Percentiles rank a stretch among this genome's conserved stretches.
Conservation (phyloP, 2,113 vertebrate species). For the Aleadryas rufinucha region DNA sequence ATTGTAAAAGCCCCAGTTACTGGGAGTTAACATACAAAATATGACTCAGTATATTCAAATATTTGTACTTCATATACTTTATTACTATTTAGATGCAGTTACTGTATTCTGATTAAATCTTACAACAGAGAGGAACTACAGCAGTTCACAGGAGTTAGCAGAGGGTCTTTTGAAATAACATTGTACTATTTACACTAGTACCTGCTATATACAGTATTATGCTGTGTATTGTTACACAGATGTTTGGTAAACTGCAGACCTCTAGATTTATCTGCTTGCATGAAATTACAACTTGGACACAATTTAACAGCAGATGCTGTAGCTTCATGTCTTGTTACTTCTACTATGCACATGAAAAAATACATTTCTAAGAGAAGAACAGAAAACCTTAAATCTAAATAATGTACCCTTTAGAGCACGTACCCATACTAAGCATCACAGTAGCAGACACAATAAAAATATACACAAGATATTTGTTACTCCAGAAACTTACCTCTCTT, state of each 20-base stretch:
- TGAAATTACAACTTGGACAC: neutral
- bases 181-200: neutral
- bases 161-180: neutral
- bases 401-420: neutral
- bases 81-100: neutral
- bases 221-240: neutral
- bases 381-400: neutral
- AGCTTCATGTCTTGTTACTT: neutral
- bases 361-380: neutral
- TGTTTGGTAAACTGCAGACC: neutral
- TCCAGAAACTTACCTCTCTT: slow-evolving; percentile 80
- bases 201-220: neutral
- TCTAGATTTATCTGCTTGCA: neutral
- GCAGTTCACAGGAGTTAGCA: neutral
- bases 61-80: neutral
- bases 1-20: neutral
- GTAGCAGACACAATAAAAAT: neutral
- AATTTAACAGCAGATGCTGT: neutral
- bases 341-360: neutral
- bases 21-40: neutral
- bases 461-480: neutral
- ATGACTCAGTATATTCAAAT: neutral
- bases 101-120: neutral
- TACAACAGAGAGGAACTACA: neutral
- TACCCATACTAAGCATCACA: neutral